Base-by-base conservation (phyloP, 64 coral and sea anemone genomes). In the Montipora foliosa region DNA sequence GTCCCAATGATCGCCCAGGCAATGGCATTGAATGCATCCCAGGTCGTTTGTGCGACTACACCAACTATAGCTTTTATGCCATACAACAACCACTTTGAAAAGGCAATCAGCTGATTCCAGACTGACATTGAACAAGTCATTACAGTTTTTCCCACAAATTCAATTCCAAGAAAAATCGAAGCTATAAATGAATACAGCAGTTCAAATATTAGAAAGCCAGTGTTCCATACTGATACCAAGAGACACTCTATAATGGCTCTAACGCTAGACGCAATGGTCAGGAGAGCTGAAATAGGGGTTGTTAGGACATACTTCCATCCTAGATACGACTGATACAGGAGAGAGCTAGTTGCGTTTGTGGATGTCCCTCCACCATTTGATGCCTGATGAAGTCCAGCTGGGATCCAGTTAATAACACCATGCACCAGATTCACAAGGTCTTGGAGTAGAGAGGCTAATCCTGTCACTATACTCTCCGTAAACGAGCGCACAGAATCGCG, bases 281-380 rank as follows among this genome's bases (percentile, higher is more conserved):
- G 73, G 2, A 95, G 22, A 50, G 90, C 89, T 67, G 96, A 92
- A 9, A 58, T 70, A 44, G 90, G 89, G 47, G 85, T 78, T 46
- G 25, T 75, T 68, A 92, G 49, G 55, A 95, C 62, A 53, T 95
- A 92, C 2, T 84, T 92, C 48, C 83, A 90, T 22, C 90, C 69
- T 29, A 74, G 15, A 72, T 89, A 91, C 5, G 96, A 94, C 64
- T 89, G 91, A 47, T 92, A 76, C 49, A 93, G 22, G 12, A 94
- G 68, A 9, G 84, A 25, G 58, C 93, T 79, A 50, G 93, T 79
- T 24, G 89, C 82, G 5, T 95, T 90, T 19, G 72, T 87, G 8
- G 93, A 76, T 17, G 60, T 60, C 6, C 5, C 47, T 14, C 74
- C 75, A 6, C 92, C 88, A 17, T 45, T 49, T 49, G 82, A 79